phyloP scores from a whole-genome alignment of 1,140 invertebrate genomes.

The Odontomachus brunneus region DNA sequence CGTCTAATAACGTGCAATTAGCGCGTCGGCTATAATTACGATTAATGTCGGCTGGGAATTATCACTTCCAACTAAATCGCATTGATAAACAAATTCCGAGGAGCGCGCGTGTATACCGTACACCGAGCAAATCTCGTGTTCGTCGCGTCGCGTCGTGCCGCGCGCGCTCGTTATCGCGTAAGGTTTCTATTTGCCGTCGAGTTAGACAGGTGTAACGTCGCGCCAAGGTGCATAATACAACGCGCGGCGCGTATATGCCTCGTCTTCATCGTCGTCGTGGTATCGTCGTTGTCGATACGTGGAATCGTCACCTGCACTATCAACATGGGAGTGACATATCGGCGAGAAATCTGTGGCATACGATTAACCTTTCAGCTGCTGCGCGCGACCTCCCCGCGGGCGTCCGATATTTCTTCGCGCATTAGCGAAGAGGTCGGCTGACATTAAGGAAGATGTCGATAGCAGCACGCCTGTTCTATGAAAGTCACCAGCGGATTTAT shows the following conservation, averaged over 20 bases:
- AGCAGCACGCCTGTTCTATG: slow-evolving; percentile 5
- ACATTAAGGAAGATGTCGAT: slow-evolving; percentile 40
- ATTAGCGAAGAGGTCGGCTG: not conserved
- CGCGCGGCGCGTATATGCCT: no score
- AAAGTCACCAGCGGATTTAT: slow-evolving; percentile 18
- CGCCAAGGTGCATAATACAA: slow-evolving; percentile 66
- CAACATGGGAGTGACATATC: slow-evolving; percentile 63
- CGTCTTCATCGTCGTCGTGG: no score
- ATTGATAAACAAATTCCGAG: slow-evolving; percentile 72
- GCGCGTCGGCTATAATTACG: slow-evolving; percentile 76
- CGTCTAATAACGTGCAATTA: slow-evolving; percentile 78
- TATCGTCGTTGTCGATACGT: slow-evolving; percentile 72
- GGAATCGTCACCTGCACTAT: slow-evolving; percentile 54
- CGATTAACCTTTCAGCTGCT: slow-evolving; percentile 65
- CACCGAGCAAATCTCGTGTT: slow-evolving; percentile 56
- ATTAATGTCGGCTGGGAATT: slow-evolving; percentile 75
- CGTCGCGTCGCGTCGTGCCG: slow-evolving; percentile 37
- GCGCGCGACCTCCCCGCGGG: slow-evolving; percentile 10
- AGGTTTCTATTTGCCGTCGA: slow-evolving; percentile 71
- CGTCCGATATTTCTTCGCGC: slow-evolving; percentile 23
- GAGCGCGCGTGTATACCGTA: slow-evolving; percentile 30
- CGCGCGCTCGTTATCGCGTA: slow-evolving; percentile 68
- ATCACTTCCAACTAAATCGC: slow-evolving; percentile 73
- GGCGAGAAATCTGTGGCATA: slow-evolving; percentile 24
- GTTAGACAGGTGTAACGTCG: slow-evolving; percentile 70